phyloP scores from a whole-genome alignment of 2,888 invertebrate genomes.

The Uropetala carovei region DNA sequence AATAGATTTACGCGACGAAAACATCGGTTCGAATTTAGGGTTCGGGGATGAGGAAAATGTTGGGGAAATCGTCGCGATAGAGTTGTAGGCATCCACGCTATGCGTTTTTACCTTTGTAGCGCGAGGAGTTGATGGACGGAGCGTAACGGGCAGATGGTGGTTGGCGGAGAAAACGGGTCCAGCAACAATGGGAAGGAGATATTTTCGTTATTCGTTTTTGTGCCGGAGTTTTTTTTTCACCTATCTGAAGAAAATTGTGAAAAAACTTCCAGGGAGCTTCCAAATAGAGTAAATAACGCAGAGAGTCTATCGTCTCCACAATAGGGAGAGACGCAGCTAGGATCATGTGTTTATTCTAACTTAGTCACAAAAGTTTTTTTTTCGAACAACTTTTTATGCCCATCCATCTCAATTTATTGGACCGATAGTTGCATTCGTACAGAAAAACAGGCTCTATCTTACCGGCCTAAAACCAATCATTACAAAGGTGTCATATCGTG shows the following conservation, averaged over 20 bases:
- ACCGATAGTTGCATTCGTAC: too few relatives aligned
- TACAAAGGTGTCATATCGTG: too few relatives aligned
- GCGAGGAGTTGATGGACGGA: background rate
- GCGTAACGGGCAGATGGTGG: constrained; percentile 13
- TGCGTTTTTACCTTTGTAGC: constrained; percentile 12
- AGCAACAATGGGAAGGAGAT: background rate
- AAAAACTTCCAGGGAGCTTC: background rate
- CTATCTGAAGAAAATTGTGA: background rate
- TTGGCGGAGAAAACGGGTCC: constrained; percentile 16
- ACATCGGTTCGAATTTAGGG: constrained; percentile 5
- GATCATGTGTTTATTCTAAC: background rate
- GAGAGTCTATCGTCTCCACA: background rate
- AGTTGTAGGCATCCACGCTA: constrained; percentile 12
- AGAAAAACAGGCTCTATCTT: too few relatives aligned
- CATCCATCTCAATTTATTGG: too few relatives aligned
- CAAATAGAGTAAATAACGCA: too few relatives aligned
- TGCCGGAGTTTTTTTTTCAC: background rate
- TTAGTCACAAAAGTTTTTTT: background rate
- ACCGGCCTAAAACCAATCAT: too few relatives aligned
- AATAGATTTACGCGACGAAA: constrained; percentile 17
- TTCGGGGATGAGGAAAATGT: background rate
- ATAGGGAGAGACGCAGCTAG: background rate
- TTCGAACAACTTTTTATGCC: too few relatives aligned
- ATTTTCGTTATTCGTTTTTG: background rate
- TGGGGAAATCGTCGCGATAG: background rate